Evolutionary conservation across 2,113 vertebrate genomes (phyloP).

Genomic region (Clarias gariepinus): DNA sequence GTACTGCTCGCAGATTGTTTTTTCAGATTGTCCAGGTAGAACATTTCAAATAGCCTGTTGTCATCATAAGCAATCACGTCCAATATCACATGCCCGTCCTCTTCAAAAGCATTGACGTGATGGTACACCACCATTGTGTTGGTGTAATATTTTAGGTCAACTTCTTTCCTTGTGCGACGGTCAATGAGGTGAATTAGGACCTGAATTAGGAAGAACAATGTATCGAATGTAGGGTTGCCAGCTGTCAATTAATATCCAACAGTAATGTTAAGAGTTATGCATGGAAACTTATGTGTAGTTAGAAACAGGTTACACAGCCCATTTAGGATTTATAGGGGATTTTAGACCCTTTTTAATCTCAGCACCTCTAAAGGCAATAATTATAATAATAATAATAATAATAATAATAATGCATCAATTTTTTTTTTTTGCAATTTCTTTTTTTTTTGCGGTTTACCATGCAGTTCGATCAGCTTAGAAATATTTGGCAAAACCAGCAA

Average conservation of each 20-base stretch:
- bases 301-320: background rate
- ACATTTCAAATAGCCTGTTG: slow-evolving; percentile 84
- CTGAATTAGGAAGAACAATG: slow-evolving; percentile 65
- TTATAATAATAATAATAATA: too few species aligned
- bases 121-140: slow-evolving; percentile 85
- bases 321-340: too few species aligned
- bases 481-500: too few species aligned
- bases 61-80: slow-evolving; percentile 85
- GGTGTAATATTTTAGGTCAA: slow-evolving; percentile 76
- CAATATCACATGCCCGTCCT: slow-evolving; percentile 82
- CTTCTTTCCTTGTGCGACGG: slow-evolving; percentile 78
- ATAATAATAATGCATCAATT: too few species aligned
- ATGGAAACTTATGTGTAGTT: background rate
- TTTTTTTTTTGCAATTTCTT: too few species aligned
- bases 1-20: slow-evolving; percentile 26
- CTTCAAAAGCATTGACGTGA: slow-evolving; percentile 91
- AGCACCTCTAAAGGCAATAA: too few species aligned
- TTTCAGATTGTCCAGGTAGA: slow-evolving; percentile 82
- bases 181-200: slow-evolving; percentile 90
- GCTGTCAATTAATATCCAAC: background rate
- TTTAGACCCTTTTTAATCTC: too few species aligned
- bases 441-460: too few species aligned
- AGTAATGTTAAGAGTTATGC: background rate
- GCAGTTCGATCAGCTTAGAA: too few species aligned
- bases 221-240: background rate